Percentiles rank a stretch among this genome's conserved stretches.
These are phyloP conservation scores for Bombyx mori DNA, from an alignment of 1,140 invertebrate genomes.

Conservation along the genomic window ASM3026992v2 NC_085118.1:15507001-15507500, in stretches of 20 bases:
- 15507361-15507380: slow-evolving; percentile 59
- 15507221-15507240: background rate
- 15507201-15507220: background rate
- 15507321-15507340: slow-evolving; percentile 56
- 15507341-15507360: slow-evolving; percentile 66
- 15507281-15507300: slow-evolving; percentile 17
- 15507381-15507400: slow-evolving; percentile 62
- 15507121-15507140: no score
- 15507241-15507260: background rate
- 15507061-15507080: no score
- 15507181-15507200: no score
- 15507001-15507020: no score
- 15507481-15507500: slow-evolving; percentile 54
- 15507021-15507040: no score
- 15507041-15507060: no score
- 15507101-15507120: no score
- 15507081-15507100: no score
- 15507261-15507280: no score
- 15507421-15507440: slow-evolving; percentile 35
- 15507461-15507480: slow-evolving; percentile 55
- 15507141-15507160: no score
- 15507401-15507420: slow-evolving; percentile 53
- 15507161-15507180: no score
- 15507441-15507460: slow-evolving; percentile 42
- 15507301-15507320: slow-evolving; percentile 21